Base-by-base conservation (phyloP, 1,140 invertebrate genomes). In the Bombus confusus region DNA sequence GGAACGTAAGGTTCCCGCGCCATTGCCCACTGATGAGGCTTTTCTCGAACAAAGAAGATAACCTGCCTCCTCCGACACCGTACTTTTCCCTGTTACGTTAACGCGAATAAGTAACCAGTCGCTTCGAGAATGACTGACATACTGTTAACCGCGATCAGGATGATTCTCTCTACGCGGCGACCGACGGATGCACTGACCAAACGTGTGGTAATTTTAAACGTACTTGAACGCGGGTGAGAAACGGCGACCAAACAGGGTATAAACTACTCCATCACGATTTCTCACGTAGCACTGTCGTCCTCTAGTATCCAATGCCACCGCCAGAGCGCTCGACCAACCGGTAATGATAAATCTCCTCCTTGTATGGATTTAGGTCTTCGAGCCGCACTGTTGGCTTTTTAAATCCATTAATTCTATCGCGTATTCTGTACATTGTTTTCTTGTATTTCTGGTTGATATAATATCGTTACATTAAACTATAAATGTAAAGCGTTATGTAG, bases 281-380 rank as follows among this genome's bases (percentile, higher is more conserved):
- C 80, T 90, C 87, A 85, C 86, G 80, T 76, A 89, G 76, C 85
- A 88, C 89, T 86, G 73, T 75, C 81, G 75, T 76, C 15, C 62
- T 52, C 79, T 92, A 90, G 90, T 91, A 39, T 85, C 62, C 66
- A 74, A 80, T 90, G 82, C 85, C 87, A 78, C 88, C 91, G 76
- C 87, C 73, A 92, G 91, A 85, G 88, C 41, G 87, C 91, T 66
- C 87, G 66, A 90, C 85, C 87, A 86, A 59, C 69, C 80, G 28
- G 72, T 86, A 77, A 83, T 72, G 84, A 85, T 85, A 74, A 85
- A 85, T 85, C 84, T 85, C 69, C 71, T 41, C 52, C 82, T 71
- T 84, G 83, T 84, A 84, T 84, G 83, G 83, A 84, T 84, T 84
- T 84, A 79, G 75, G 75, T 84, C 52, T 52, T 57, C 15, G 1